These are phyloP conservation scores for Dufourea novaeangliae DNA, from an alignment of 1,140 invertebrate genomes.

Conservation along the genomic window DNA sequence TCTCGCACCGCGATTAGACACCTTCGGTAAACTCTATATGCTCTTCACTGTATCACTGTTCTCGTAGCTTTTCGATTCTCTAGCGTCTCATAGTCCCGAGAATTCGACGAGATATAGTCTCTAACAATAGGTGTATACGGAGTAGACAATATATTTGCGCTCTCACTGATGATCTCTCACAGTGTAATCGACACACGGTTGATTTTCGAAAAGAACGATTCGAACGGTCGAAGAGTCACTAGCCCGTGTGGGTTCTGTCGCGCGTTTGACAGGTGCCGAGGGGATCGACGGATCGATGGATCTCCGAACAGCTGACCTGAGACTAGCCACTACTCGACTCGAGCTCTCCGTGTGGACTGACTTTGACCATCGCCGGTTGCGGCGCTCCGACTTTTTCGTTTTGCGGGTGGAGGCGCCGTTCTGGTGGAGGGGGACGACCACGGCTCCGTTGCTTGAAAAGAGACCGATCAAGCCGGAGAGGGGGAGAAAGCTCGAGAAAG, in stretches of 20 bases:
- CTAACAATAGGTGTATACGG: background rate
- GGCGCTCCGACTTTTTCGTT: slow-evolving; percentile 72
- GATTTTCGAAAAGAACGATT: background rate
- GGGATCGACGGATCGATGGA: slow-evolving; percentile 57
- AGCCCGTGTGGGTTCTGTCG: too few relatives aligned
- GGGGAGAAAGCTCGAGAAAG: slow-evolving; percentile 52
- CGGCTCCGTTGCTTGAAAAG: slow-evolving; percentile 31
- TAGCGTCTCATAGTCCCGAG: background rate
- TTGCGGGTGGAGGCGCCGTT: slow-evolving; percentile 49
- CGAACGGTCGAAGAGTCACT: background rate
- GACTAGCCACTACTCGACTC: slow-evolving; percentile 66
- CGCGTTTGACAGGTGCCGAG: slow-evolving; percentile 55
- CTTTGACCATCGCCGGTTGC: slow-evolving; percentile 62
- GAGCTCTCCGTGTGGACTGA: slow-evolving; percentile 79
- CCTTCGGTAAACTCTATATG: slow-evolving; percentile 19
- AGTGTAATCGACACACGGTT: background rate
- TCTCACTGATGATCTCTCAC: slow-evolving; percentile 5
- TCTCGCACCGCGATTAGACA: slow-evolving; percentile 53
- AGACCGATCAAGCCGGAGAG: slow-evolving; percentile 3
- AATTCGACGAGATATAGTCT: background rate
- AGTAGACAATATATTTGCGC: too few relatives aligned
- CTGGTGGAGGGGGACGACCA: slow-evolving; percentile 35
- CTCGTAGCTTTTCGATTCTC: too few relatives aligned
- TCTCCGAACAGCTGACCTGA: slow-evolving; percentile 45
- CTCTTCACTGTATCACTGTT: slow-evolving; percentile 12